These are phyloP conservation scores for Ochotona curzoniae DNA, from an alignment of 2,113 vertebrate species.

Conservation along the genomic window DNA sequence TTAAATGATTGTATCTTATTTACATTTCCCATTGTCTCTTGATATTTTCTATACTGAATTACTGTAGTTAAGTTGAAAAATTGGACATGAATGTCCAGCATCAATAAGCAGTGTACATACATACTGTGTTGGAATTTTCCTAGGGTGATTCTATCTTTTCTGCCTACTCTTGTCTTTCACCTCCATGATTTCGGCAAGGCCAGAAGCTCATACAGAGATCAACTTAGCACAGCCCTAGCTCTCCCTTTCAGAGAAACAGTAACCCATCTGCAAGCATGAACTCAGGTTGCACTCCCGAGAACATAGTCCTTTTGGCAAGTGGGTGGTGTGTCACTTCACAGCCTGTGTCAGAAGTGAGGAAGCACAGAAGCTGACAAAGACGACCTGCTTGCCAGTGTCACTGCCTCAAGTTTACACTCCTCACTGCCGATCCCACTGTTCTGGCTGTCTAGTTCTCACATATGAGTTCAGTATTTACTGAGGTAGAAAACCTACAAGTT, in stretches of 20 bases:
- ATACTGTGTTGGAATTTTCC: not conserved
- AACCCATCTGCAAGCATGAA: not conserved
- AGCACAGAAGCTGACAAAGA: not conserved
- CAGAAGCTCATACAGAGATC: slow-evolving; percentile 4
- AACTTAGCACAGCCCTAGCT: slow-evolving; percentile 4
- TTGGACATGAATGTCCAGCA: slow-evolving; percentile 6
- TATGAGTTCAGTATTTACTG: not conserved
- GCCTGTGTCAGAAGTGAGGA: slow-evolving; percentile 26
- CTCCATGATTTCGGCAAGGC: slow-evolving; percentile 2
- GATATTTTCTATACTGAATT: slow-evolving; percentile 30
- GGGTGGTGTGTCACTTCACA: not conserved
- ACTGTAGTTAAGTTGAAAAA: not conserved
- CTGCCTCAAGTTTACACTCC: not conserved
- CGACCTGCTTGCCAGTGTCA: not conserved
- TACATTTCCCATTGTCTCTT: slow-evolving; percentile 41
- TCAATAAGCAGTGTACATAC: slow-evolving; percentile 42
- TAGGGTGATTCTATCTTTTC: not conserved
- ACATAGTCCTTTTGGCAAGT: not conserved
- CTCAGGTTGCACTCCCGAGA: not conserved
- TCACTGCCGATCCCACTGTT: not conserved
- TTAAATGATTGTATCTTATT: not conserved
- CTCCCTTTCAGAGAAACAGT: slow-evolving; percentile 48
- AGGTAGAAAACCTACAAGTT: not conserved
- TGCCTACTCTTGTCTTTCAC: not conserved
- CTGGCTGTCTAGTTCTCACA: not conserved